These are phyloP conservation scores for Lymantria dispar DNA, from an alignment of 2,888 invertebrate genomes.

Conservation along the genomic window DNA sequence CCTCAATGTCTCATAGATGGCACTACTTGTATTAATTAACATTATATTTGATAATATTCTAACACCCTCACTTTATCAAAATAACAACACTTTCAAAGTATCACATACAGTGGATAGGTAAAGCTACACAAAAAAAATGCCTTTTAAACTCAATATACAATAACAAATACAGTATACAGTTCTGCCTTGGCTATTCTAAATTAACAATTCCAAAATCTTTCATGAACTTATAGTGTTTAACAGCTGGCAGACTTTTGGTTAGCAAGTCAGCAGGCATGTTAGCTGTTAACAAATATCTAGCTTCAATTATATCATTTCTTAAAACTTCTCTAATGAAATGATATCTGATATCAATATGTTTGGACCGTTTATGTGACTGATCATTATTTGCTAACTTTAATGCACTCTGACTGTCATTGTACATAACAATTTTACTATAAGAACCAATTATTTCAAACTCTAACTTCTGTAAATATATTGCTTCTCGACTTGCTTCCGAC, in stretches of 20 bases:
- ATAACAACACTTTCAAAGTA: slow-evolving; percentile 1
- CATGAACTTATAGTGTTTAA: slow-evolving; percentile 8
- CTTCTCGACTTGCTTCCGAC: slow-evolving; percentile 12
- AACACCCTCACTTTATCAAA: slow-evolving; percentile 1
- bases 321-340: slow-evolving; percentile 1
- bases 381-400: slow-evolving; percentile 4
- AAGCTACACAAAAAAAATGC: not conserved
- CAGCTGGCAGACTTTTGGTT: slow-evolving; percentile 2
- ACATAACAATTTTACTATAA: slow-evolving; percentile 1
- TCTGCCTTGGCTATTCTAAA: slow-evolving; percentile 2
- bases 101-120: not conserved
- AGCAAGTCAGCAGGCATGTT: slow-evolving; percentile 8
- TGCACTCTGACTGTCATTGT: slow-evolving; percentile 2
- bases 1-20: too few species aligned
- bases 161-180: slow-evolving; percentile 1
- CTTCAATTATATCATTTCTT: slow-evolving; percentile 2
- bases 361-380: slow-evolving; percentile 3
- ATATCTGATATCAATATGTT: slow-evolving; percentile 2
- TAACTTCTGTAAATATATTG: slow-evolving; percentile 8
- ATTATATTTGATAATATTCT: too few species aligned
- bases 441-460: slow-evolving; percentile 2
- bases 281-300: slow-evolving; percentile 6
- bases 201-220: too few species aligned
- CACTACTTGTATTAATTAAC: too few species aligned
- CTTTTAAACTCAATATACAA: not conserved